phyloP scores from a whole-genome alignment of 1,140 invertebrate genomes.

The Coelopa frigida region DNA sequence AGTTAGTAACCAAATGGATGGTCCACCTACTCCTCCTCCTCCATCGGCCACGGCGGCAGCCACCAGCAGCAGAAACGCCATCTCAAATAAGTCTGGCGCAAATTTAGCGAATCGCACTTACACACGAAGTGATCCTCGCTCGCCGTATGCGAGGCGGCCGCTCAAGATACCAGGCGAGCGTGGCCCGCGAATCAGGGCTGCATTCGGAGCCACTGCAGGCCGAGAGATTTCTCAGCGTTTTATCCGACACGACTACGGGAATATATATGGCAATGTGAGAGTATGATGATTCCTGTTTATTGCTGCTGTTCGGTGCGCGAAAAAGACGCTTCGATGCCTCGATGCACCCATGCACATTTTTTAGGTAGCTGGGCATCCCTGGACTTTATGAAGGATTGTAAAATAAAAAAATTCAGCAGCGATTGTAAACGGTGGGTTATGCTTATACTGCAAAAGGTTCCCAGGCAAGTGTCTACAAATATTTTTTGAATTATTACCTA shows the following conservation, averaged over 20 bases:
- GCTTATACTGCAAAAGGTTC: not conserved
- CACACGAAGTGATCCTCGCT: not conserved
- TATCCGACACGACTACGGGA: constrained; percentile 3
- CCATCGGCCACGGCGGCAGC: constrained; percentile 25
- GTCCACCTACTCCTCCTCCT: constrained; percentile 42
- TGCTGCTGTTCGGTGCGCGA: not conserved
- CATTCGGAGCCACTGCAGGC: constrained; percentile 5
- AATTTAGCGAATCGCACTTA: not conserved
- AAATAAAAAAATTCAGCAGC: not conserved
- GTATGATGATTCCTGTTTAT: constrained; percentile 2
- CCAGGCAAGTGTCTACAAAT: constrained; percentile 8
- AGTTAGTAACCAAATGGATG: constrained; percentile 44
- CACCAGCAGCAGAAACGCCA: constrained; percentile 24
- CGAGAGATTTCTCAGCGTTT: not conserved
- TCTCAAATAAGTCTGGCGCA: constrained; percentile 3
- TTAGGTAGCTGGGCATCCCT: no score
- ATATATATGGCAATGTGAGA: constrained; percentile 7
- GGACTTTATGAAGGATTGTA: not conserved
- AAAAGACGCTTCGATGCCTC: constrained; percentile 7
- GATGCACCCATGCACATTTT: no score
- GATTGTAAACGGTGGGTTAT: no score
- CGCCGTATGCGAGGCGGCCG: not conserved
- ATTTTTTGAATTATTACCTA: constrained; percentile 13
- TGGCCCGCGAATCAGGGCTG: constrained; percentile 1
- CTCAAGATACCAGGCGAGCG: not conserved